Conservation (phyloP, 2,797 vertebrate genomes). For the Heterohyrax brucei region DNA sequence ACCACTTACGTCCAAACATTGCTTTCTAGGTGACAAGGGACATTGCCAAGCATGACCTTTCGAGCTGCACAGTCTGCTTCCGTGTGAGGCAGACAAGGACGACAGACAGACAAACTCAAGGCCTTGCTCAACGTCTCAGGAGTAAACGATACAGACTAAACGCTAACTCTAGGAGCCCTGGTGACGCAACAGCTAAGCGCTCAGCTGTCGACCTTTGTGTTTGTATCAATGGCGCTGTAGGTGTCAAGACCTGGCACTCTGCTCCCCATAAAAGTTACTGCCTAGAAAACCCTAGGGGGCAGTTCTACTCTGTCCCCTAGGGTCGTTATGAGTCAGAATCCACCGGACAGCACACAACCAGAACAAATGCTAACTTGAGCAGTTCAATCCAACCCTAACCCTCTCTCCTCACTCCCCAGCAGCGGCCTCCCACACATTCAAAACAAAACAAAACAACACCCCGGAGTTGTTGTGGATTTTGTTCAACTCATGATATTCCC, state of each 20-base stretch:
- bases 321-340: not conserved
- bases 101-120: not conserved
- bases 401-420: accelerated
- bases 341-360: not conserved
- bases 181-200: not conserved
- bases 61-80: not conserved
- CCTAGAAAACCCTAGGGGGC: not conserved
- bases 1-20: no score
- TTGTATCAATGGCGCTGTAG: not conserved
- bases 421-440: no score
- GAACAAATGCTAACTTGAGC: not conserved
- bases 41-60: not conserved
- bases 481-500: no score
- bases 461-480: not conserved
- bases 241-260: not conserved
- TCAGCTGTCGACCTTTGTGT: not conserved
- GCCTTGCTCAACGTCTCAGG: accelerated
- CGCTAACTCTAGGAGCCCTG: not conserved
- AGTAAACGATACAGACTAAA: not conserved
- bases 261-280: not conserved
- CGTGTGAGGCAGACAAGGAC: not conserved
- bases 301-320: not conserved
- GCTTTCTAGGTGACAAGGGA: not conserved
- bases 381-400: not conserved
- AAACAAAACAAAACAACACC: not conserved